Base-by-base conservation (phyloP, 2,113 vertebrate species). In the Verasper variegatus region DNA sequence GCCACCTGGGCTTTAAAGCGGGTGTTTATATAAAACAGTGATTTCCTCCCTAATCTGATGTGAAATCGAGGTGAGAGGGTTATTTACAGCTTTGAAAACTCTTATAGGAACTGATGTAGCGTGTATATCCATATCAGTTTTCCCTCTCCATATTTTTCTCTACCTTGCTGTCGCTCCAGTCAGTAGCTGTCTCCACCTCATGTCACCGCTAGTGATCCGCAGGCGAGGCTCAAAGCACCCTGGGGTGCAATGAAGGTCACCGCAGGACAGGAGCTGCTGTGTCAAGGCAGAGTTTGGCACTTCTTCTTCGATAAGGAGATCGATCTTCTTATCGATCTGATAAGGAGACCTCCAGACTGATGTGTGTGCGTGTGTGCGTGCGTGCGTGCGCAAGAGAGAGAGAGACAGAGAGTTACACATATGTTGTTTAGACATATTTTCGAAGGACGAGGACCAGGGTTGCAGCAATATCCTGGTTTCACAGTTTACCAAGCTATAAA, bases 1-100 rank as follows among this genome's bases (percentile, higher is more conserved):
- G 84, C 80, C 79, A 84, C 71, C 83, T 82, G 83, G 65, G 70
- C 58, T 56, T 77, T 42, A 66, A 60, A 84, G 49, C 68, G 26
- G 40, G 54, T 71, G 73, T 84, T 76, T 45, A 12, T 54, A 55
- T 54, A 47, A 18, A n/a, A 51, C 55, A 11, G 55, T 64, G 71
- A 21, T 56, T 63, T 57, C 66, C 37, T 51, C 64, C 6, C n/a
- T n/a, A 27, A 27, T 60, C 57, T 63, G 49, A 63, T 78, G 18
- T 75, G 20, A 75, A 45, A 56, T 60, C 26, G 55, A 49, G 49
- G 49, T 15, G 17, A 63, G 49, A 63, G 55, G 24, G 10, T 71
- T 58, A 71, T 83, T 77, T 58, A 35, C 45, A 27, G 37, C 23
- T 74, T 45, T 64, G 11, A 40, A 20, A 42, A 10, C 27, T 17